These are phyloP conservation scores for Silurus lanzhouensis DNA, from an alignment of 2,797 vertebrate species.

Conservation along the genomic window DNA sequence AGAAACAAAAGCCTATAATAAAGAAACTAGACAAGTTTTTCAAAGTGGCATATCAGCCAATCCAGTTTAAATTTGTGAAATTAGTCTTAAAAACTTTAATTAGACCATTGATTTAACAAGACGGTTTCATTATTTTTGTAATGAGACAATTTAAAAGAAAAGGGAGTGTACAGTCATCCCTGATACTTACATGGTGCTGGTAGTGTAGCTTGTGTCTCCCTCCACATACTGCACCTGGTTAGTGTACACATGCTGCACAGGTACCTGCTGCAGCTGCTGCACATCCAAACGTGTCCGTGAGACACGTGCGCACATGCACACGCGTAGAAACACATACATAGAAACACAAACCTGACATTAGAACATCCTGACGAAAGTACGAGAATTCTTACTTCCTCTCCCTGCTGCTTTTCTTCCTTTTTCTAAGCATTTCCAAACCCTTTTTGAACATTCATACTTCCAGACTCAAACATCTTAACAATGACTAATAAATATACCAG, in stretches of 20 bases:
- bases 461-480: neutral
- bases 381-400: slow-evolving; percentile 11
- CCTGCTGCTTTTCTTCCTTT: slow-evolving; percentile 4
- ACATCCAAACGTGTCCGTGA: slow-evolving; percentile 60
- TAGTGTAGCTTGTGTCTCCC: slow-evolving; percentile 85
- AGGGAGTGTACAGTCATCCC: too few species aligned
- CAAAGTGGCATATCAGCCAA: neutral
- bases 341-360: slow-evolving; percentile 13
- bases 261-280: slow-evolving; percentile 88
- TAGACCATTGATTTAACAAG: neutral
- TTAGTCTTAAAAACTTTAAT: neutral
- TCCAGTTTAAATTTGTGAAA: neutral
- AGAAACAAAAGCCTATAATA: neutral
- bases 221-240: slow-evolving; percentile 95
- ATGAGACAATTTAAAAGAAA: too few species aligned
- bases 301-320: slow-evolving; percentile 30
- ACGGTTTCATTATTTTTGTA: neutral
- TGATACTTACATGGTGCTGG: slow-evolving; percentile 87
- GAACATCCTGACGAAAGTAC: slow-evolving; percentile 3
- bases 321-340: slow-evolving; percentile 10
- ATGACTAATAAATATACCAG: neutral
- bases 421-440: slow-evolving; percentile 16
- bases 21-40: neutral
- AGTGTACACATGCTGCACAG: slow-evolving; percentile 89
- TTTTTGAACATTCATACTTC: neutral